Percentiles rank a stretch among this genome's conserved stretches.
These are phyloP conservation scores for Hippolais icterina DNA, from an alignment of 2,113 vertebrate genomes.

Conservation along the genomic window DNA sequence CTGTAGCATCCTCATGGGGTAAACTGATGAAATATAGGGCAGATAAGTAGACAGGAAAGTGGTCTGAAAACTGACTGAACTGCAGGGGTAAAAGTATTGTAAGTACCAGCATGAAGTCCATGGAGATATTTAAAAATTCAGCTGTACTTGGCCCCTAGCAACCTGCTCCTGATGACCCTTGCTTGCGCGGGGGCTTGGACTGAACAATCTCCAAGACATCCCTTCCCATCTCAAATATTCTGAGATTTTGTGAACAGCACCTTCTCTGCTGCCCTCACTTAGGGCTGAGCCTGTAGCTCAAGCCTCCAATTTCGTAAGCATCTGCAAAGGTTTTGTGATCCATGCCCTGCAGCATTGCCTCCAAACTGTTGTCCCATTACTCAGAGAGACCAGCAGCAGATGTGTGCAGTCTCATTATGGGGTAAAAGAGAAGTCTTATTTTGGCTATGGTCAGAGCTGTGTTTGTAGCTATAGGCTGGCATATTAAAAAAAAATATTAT, in stretches of 20 bases:
- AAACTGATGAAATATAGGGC: background rate
- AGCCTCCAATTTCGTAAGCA: background rate
- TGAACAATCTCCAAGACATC: background rate
- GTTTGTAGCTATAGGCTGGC: background rate
- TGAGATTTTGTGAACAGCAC: background rate
- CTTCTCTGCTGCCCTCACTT: background rate
- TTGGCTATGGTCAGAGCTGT: background rate
- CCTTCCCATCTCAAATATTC: background rate
- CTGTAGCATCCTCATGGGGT: background rate
- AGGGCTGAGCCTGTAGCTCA: background rate
- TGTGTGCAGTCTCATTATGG: background rate
- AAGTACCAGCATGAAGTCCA: background rate
- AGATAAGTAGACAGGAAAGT: background rate
- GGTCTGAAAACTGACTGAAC: background rate
- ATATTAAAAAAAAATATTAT: background rate
- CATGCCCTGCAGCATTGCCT: rapidly evolving
- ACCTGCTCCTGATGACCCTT: background rate
- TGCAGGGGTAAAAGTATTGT: rapidly evolving
- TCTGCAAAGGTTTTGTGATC: background rate
- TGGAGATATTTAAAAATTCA: background rate
- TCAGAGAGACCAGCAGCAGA: background rate
- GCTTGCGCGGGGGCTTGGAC: background rate
- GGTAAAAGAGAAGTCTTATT: background rate
- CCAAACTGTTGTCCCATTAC: background rate
- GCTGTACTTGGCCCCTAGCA: background rate